Evolutionary conservation across 2,113 vertebrate genomes (phyloP).

Genomic region (Saguinus midas): DNA sequence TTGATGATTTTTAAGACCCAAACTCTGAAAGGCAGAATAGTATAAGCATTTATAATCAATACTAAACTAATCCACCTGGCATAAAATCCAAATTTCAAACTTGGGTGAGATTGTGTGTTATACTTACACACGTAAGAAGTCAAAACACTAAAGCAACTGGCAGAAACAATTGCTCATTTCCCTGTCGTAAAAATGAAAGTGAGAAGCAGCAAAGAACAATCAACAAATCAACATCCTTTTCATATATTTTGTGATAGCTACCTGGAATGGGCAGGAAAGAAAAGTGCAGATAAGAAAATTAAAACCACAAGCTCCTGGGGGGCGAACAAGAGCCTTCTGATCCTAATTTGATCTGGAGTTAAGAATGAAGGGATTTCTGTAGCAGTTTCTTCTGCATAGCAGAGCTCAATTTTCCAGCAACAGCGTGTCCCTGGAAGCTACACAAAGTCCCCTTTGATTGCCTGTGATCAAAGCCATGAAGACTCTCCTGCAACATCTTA

Average conservation of each 20-base stretch:
- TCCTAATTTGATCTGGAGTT: not conserved
- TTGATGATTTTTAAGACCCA: not conserved
- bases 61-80: not conserved
- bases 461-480: conserved; percentile 64
- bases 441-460: conserved; percentile 57
- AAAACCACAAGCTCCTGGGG: not conserved
- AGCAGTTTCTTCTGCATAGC: not conserved
- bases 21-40: not conserved
- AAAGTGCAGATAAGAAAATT: conserved; percentile 50
- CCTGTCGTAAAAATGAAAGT: not conserved
- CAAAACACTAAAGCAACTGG: not conserved
- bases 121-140: not conserved
- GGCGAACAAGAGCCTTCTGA: conserved; percentile 1
- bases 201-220: not conserved
- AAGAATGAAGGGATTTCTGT: not conserved
- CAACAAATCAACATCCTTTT: not conserved
- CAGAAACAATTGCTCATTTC: not conserved
- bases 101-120: not conserved
- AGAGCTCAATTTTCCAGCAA: conserved; percentile 9
- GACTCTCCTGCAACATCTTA: not conserved
- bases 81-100: not conserved
- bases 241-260: not conserved
- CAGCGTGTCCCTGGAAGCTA: conserved; percentile 18
- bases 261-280: not conserved
- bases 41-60: not conserved